Conservation (phyloP, 2,888 invertebrate genomes). For the Sesamia inferens region DNA sequence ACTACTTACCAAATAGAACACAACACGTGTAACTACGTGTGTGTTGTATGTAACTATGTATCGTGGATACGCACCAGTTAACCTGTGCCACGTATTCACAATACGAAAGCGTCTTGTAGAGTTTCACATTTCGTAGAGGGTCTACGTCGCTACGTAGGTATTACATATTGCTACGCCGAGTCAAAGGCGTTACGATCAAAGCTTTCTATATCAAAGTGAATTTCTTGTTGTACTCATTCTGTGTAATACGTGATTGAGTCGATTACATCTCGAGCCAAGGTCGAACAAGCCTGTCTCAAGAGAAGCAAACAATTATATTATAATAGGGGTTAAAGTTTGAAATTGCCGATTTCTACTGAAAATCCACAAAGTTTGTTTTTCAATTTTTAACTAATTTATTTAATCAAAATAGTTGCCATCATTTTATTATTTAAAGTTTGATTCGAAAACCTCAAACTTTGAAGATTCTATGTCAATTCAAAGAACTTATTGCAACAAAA, state of each 20-base stretch:
- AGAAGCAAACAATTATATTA: background rate
- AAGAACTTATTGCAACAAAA: too few species aligned
- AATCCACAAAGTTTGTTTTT: too few species aligned
- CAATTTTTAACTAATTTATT: too few species aligned
- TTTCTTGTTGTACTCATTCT: background rate
- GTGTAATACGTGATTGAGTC: background rate
- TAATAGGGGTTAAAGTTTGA: too few species aligned
- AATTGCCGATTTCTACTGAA: too few species aligned
- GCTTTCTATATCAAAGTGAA: slow-evolving; percentile 33
- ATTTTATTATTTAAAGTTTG: too few species aligned
- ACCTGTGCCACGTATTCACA: slow-evolving; percentile 14
- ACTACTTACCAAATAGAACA: background rate
- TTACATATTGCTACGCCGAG: slow-evolving; percentile 35
- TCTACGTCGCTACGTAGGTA: slow-evolving; percentile 23
- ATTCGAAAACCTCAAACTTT: too few species aligned
- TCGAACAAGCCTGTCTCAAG: background rate
- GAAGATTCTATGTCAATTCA: too few species aligned
- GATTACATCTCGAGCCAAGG: background rate
- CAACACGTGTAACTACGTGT: background rate
- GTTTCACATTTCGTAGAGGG: slow-evolving; percentile 17
- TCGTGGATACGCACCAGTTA: background rate
- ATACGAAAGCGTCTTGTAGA: slow-evolving; percentile 13
- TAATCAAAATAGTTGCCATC: too few species aligned
- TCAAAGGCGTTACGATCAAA: slow-evolving; percentile 37
- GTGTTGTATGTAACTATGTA: background rate